Evolutionary conservation across 1,140 invertebrate species (phyloP).

Genomic region (Olivierus martensii): DNA sequence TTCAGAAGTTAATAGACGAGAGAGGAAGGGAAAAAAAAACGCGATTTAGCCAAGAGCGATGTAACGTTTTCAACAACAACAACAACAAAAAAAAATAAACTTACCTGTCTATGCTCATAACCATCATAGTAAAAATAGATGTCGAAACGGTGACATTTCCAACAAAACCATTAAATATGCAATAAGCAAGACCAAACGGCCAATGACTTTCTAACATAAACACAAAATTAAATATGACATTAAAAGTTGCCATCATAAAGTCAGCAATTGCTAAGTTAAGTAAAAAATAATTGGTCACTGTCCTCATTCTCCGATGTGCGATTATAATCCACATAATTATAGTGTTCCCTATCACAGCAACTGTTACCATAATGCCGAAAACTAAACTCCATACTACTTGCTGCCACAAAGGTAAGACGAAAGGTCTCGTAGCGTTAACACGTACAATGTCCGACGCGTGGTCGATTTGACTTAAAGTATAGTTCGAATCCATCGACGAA

Average conservation of each 20-base stretch:
- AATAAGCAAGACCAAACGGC: constrained; percentile 69
- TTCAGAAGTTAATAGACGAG: too few relatives aligned
- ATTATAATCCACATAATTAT: constrained; percentile 79
- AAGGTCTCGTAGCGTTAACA: not conserved
- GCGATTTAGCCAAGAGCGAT: too few relatives aligned
- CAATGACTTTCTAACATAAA: constrained; percentile 44
- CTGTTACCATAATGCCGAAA: constrained; percentile 55
- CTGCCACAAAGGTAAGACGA: constrained; percentile 28
- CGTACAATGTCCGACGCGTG: too few relatives aligned
- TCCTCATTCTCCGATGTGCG: constrained; percentile 43
- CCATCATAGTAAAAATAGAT: constrained; percentile 79
- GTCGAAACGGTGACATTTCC: constrained; percentile 71
- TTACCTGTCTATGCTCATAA: constrained; percentile 89
- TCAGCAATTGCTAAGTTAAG: constrained; percentile 25
- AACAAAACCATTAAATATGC: constrained; percentile 74
- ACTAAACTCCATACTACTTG: constrained; percentile 51
- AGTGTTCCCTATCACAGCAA: constrained; percentile 61
- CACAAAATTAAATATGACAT: constrained; percentile 34
- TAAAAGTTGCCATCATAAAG: constrained; percentile 29
- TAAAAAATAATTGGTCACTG: constrained; percentile 24
- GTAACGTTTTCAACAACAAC: too few relatives aligned
- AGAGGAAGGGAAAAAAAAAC: too few relatives aligned
- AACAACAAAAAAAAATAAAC: constrained; percentile 17
- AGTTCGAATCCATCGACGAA: too few relatives aligned
- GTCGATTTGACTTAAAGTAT: too few relatives aligned